Evolutionary conservation across 2,888 invertebrate genomes (phyloP).

Genomic region (Drosophila paranaensis): DNA sequence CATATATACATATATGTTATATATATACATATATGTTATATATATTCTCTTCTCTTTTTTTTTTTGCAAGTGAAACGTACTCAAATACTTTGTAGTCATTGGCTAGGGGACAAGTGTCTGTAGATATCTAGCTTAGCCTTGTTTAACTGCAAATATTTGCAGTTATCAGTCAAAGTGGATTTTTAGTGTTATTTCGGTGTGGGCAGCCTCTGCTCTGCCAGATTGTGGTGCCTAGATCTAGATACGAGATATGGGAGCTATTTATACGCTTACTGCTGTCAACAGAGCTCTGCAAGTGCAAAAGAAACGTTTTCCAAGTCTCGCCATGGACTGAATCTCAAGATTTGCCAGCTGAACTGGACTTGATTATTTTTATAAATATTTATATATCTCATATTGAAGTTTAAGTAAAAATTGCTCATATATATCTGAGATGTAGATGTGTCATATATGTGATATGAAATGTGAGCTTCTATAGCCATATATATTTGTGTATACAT

Average conservation of each 20-base stretch:
- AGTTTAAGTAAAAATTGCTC: neutral
- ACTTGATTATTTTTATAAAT: neutral
- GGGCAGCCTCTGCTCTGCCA: neutral
- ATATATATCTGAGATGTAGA: too few species aligned
- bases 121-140: conserved; percentile 9
- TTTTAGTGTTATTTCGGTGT: conserved; percentile 8
- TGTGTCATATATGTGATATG: too few species aligned
- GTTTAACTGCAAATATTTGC: conserved; percentile 9
- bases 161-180: conserved; percentile 1
- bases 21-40: neutral
- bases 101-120: conserved; percentile 27
- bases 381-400: neutral
- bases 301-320: neutral
- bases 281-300: neutral
- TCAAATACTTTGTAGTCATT: conserved; percentile 47
- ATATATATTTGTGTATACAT: too few species aligned
- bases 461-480: too few species aligned
- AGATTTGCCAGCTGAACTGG: neutral
- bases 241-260: conserved; percentile 3
- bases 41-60: conserved; percentile 5
- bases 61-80: conserved; percentile 55
- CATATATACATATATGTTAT: neutral
- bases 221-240: neutral
- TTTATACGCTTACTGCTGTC: conserved; percentile 3
- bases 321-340: neutral